Evolutionary conservation across 2,888 invertebrate genomes (phyloP).

Genomic region (Sphaeridia pumilis): DNA sequence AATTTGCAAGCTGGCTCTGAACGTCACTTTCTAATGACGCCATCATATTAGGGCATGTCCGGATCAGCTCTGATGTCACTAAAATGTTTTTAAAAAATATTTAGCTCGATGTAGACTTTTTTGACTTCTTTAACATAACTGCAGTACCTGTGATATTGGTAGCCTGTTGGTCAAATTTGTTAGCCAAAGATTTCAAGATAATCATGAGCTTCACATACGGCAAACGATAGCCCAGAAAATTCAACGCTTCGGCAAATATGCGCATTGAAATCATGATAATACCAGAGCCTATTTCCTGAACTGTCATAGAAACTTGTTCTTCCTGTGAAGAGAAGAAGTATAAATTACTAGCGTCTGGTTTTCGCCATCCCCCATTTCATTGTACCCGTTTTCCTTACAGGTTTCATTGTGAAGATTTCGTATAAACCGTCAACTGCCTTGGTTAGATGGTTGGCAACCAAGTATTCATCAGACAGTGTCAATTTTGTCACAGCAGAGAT

Average conservation of each 20-base stretch:
- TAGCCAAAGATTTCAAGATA: not conserved
- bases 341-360: no score
- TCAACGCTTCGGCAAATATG: not conserved
- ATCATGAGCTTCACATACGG: not conserved
- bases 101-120: no score
- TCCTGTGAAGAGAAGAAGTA: no score
- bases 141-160: no score
- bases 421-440: conserved; percentile 6
- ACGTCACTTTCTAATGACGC: not conserved
- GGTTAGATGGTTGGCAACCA: conserved; percentile 1
- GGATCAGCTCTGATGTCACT: not conserved
- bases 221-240: not conserved
- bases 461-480: conserved; percentile 3
- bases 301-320: no score
- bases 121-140: no score
- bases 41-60: not conserved
- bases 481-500: conserved; percentile 6
- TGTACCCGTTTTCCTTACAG: no score
- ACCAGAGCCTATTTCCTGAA: no score
- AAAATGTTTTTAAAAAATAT: no score
- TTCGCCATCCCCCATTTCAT: no score
- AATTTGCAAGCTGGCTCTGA: no score
- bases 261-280: not conserved
- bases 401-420: not conserved
- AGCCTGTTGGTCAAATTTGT: not conserved